Evolutionary conservation across 2,113 vertebrate genomes (phyloP).

Genomic region (cat (Felis catus)): DNA sequence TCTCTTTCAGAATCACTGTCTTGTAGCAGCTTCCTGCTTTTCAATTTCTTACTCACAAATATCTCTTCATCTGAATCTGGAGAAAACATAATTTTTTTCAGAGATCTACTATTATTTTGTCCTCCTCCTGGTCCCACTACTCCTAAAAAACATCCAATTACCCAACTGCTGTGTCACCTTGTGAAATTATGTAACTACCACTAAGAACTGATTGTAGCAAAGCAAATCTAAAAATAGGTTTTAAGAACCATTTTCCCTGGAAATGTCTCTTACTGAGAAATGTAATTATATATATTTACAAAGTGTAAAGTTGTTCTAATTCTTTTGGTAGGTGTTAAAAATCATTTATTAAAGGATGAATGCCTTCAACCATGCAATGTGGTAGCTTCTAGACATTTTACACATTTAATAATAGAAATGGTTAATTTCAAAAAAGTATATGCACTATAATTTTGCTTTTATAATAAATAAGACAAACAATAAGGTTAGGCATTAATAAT

Average conservation of each 20-base stretch:
- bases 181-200: slow-evolving; percentile 55
- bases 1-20: slow-evolving; percentile 93
- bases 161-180: slow-evolving; percentile 6
- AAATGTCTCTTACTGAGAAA: slow-evolving; percentile 32
- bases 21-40: slow-evolving; percentile 86
- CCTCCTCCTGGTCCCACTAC: background rate
- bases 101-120: background rate
- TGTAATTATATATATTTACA: slow-evolving; percentile 54
- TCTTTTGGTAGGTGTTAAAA: slow-evolving; percentile 64
- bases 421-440: slow-evolving; percentile 37
- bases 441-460: slow-evolving; percentile 34
- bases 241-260: slow-evolving; percentile 33
- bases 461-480: slow-evolving; percentile 30
- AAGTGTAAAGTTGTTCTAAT: slow-evolving; percentile 57
- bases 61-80: slow-evolving; percentile 94
- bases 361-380: slow-evolving; percentile 58
- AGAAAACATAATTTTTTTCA: background rate
- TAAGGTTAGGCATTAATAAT: slow-evolving; percentile 23
- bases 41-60: slow-evolving; percentile 87
- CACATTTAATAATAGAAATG: slow-evolving; percentile 29
- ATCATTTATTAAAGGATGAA: slow-evolving; percentile 59
- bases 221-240: slow-evolving; percentile 48
- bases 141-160: slow-evolving; percentile 54
- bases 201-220: slow-evolving; percentile 41
- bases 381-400: slow-evolving; percentile 50